Evolutionary conservation across 2,797 vertebrate genomes (phyloP).

Genomic region (Dicrostonyx torquatus): DNA sequence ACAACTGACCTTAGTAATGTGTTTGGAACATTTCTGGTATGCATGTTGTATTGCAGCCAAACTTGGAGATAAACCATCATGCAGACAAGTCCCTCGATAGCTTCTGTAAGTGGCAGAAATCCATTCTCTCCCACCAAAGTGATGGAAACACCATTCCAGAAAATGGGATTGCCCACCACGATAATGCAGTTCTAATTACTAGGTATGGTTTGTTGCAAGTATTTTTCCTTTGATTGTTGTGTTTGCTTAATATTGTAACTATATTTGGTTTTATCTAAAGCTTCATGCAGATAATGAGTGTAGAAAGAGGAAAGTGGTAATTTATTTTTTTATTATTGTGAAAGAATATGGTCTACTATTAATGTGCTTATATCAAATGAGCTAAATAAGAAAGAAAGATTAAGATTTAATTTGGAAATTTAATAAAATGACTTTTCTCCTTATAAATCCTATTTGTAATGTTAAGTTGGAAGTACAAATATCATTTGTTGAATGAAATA

Average conservation of each 20-base stretch:
- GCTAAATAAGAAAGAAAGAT: slow-evolving; percentile 59
- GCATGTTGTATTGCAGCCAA: slow-evolving; percentile 94
- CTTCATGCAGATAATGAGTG: slow-evolving; percentile 64
- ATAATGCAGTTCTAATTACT: slow-evolving; percentile 99
- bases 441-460: slow-evolving; percentile 37
- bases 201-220: slow-evolving; percentile 92
- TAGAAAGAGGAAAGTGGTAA: slow-evolving; percentile 62
- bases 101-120: slow-evolving; percentile 99
- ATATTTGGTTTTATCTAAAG: slow-evolving; percentile 71
- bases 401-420: slow-evolving; percentile 59
- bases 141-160: slow-evolving; percentile 99
- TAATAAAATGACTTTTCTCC: slow-evolving; percentile 55
- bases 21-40: slow-evolving; percentile 90
- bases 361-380: slow-evolving; percentile 56
- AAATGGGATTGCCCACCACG: slow-evolving; percentile 99
- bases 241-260: slow-evolving; percentile 81
- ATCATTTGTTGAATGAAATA: slow-evolving; percentile 57
- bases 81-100: slow-evolving; percentile 99
- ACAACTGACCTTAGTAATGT: slow-evolving; percentile 91
- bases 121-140: slow-evolving; percentile 97
- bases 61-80: slow-evolving; percentile 99
- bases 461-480: slow-evolving; percentile 45
- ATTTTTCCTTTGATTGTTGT: slow-evolving; percentile 83
- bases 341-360: slow-evolving; percentile 68
- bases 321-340: slow-evolving; percentile 71